These are phyloP conservation scores for Griposia aprilina DNA, from an alignment of 2,888 invertebrate genomes.

Conservation along the genomic window DNA sequence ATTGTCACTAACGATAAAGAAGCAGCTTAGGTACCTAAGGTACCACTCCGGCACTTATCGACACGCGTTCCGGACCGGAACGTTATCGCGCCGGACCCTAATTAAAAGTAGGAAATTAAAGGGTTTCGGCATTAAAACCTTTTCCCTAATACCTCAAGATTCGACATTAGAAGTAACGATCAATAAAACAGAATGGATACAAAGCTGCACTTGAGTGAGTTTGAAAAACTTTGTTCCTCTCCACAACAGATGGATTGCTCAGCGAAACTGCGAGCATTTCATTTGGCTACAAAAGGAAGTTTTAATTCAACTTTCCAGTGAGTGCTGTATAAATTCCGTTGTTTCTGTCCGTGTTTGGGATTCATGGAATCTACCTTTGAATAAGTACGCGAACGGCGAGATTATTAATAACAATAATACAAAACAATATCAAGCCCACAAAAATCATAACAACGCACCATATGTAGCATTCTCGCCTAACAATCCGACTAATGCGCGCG, in stretches of 20 bases:
- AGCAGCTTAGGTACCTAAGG: conserved; percentile 9
- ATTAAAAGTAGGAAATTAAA: conserved; percentile 65
- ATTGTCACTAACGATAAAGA: conserved; percentile 38
- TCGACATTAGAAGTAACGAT: conserved; percentile 46
- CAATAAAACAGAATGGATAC: conserved; percentile 45
- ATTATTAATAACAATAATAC: conserved; percentile 40
- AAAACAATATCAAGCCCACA: conserved; percentile 66
- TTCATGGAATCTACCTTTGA: neutral
- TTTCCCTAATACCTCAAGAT: conserved; percentile 53
- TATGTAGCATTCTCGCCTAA: conserved; percentile 76
- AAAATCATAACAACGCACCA: conserved; percentile 78
- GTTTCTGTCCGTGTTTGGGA: conserved; percentile 24
- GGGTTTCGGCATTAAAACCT: conserved; percentile 57
- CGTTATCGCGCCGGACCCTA: conserved; percentile 58
- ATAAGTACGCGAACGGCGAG: neutral
- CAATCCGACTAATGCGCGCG: conserved; percentile 81
- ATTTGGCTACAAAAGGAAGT: conserved; percentile 46
- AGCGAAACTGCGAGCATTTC: conserved; percentile 45
- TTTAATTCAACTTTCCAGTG: conserved; percentile 43
- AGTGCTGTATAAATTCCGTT: conserved; percentile 24
- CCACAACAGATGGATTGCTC: conserved; percentile 31
- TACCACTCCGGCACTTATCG: conserved; percentile 47
- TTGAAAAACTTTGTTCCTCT: conserved; percentile 38
- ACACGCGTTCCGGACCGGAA: conserved; percentile 29
- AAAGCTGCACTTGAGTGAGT: conserved; percentile 20